Base-by-base conservation (phyloP, 2,888 invertebrate genomes). In the Rotaria socialis region DNA sequence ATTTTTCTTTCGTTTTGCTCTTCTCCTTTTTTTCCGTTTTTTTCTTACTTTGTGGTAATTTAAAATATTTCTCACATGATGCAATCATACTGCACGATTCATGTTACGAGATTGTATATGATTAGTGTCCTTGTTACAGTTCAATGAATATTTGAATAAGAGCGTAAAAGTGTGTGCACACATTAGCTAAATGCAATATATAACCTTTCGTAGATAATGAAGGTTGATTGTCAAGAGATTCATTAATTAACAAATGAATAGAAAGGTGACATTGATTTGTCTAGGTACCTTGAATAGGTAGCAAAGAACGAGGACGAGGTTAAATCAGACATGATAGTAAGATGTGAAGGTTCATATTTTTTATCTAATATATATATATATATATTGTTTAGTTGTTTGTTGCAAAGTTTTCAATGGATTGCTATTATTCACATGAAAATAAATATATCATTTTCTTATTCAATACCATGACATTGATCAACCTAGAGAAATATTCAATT, bases 361-460 rank as follows among this genome's bases (percentile, higher is more conserved):
- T 27, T 4, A 3, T 35, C 35, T 4, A 67, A 5, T 6, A 22
- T 22, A 55, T 22, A 5, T 6, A 22, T 22, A 55, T 22, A 19
- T 55, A 4, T 2, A 0, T 55, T 22, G 19, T 19, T 22, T 55
- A 47, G 22, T 75, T 22, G 22, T 47, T 80, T 47, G 41, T 85
- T 88, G 89, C 89, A 94, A 95, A 91, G 92, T 93, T 41, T 97
- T 97, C 91, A 95, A 95, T 87, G 95, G 96, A 90, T 94, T 97
- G 88, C 94, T 95, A 96, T 41, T 95, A 94, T 88, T 92, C 97
- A 74, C 95, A 96, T 89, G 96, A 94, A 91, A 94, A 94, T 2
- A 95, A 95, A 35, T 35, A 90, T 97, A 97, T 90, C 93, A 95
- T 85, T 93, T 97, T 86, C 95, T 94, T 41, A 93, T 96, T 24